Base-by-base conservation (phyloP, 2,888 invertebrate species). In the Spodoptera picta region DNA sequence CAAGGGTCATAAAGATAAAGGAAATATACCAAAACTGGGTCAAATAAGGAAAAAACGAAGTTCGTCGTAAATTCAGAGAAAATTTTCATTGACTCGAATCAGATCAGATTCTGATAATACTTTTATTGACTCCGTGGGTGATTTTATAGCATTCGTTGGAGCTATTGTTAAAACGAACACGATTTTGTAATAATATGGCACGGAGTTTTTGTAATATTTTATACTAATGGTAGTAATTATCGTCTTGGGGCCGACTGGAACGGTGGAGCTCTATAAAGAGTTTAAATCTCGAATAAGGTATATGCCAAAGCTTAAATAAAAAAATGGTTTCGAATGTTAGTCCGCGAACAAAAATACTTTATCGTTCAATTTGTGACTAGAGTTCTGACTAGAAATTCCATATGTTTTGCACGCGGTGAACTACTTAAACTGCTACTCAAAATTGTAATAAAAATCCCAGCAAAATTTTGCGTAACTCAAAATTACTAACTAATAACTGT, bases 51-150 rank as follows among this genome's bases (percentile, higher is more conserved):
- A 19, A 54, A 58, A 41, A 64, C 49, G 31, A 6, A 36, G 56
- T 11, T 14, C 42, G 49, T n/a, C 12, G 44, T 58, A 73, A 62
- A 58, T 52, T 52, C 36, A 43, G 14, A 43, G 14, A 47, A 43
- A 48, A 36, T 36, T 11, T 9, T 23, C 51, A 47, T 48, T 46
- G 23, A 5, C 55, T 58, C 52, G 10, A 58, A 57, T 49, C 48
- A 52, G 44, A 70, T 61, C 57, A 67, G 58, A 53, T 73, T 61
- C 62, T 60, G 58, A 53, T 73, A 56, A 49, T 53, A 45, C 46
- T 58, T 60, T 67, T 73, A 67, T 60, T 61, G 54, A 10, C n/a
- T 54, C 46, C 48, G 19, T 14, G 50, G 14, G n/a, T 43, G 19
- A 55, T 67, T 48, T 43, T 4, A 52, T 41, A 50, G 14, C 5